Conservation (phyloP, 2,797 vertebrate genomes). For the Gouania willdenowi region DNA sequence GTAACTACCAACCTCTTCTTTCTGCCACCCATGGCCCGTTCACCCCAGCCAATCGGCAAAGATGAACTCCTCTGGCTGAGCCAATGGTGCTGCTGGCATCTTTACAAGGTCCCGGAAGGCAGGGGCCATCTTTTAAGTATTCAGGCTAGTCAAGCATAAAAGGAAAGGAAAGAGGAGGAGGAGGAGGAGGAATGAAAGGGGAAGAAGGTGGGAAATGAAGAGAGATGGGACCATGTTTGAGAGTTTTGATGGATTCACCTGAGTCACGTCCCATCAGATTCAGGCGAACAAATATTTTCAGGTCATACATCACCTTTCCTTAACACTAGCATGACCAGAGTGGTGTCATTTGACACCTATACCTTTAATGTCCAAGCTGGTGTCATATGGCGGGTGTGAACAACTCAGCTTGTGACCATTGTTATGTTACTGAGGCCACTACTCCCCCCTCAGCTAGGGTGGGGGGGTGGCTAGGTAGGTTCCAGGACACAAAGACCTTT, state of each 20-base stretch:
- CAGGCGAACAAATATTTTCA: constrained; percentile 41
- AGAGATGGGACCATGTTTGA: constrained; percentile 54
- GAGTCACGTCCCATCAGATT: constrained; percentile 30
- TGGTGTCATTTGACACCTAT: too few species aligned
- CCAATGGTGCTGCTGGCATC: constrained; percentile 63
- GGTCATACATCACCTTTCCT: constrained; percentile 18
- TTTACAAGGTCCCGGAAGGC: constrained; percentile 68
- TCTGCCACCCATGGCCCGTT: constrained; percentile 46
- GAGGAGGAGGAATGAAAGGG: constrained; percentile 1
- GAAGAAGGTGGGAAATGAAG: constrained; percentile 20
- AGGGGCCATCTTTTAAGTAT: constrained; percentile 66
- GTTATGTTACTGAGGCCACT: too few species aligned
- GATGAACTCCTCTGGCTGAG: constrained; percentile 27
- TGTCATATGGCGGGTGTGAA: too few species aligned
- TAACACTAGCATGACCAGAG: too few species aligned
- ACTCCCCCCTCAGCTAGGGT: too few species aligned
- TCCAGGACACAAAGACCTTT: too few species aligned
- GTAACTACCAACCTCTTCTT: constrained; percentile 58
- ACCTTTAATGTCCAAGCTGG: too few species aligned
- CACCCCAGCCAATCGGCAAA: constrained; percentile 45
- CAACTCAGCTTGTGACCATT: too few species aligned
- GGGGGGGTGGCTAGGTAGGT: too few species aligned
- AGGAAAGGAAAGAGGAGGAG: constrained; percentile 22
- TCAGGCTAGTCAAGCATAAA: constrained; percentile 69
- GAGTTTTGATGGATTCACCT: constrained; percentile 53